A percentile compares a stretch with the other conserved stretches of the same genome.
Conservation (phyloP, 37 sponge, comb jelly and placozoan species). For the Cliona cf. orientalis region DNA sequence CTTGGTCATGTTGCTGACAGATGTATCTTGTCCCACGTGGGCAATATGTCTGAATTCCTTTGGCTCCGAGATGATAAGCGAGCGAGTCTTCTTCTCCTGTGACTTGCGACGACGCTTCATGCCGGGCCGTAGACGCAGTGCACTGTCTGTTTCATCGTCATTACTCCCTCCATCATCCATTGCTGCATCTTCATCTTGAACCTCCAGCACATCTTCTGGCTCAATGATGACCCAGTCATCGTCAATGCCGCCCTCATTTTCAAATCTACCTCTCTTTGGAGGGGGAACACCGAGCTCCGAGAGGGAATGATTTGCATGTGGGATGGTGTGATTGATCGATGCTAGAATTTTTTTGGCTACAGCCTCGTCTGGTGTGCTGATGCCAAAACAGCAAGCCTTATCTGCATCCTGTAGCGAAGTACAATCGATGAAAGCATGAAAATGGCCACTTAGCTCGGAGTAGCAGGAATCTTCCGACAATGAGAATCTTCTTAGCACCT, state of each 20-base stretch:
- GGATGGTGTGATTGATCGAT: slow-evolving; percentile 10
- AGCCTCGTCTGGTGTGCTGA: slow-evolving; percentile 34
- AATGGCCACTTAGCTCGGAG: slow-evolving; percentile 24
- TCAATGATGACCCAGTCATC: slow-evolving; percentile 19
- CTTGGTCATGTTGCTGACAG: neutral
- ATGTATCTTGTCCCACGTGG: slow-evolving; percentile 14
- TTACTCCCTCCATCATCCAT: neutral
- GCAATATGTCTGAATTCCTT: slow-evolving; percentile 39
- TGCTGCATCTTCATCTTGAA: neutral
- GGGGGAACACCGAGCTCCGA: neutral
- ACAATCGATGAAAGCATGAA: slow-evolving; percentile 43
- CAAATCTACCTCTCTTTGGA: slow-evolving; percentile 9
- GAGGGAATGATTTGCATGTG: neutral
- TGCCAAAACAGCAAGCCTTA: neutral
- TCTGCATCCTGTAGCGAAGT: neutral
- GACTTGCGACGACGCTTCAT: neutral
- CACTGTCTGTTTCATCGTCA: neutral
- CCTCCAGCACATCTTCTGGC: slow-evolving; percentile 1
- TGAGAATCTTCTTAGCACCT: neutral
- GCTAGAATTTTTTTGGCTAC: slow-evolving; percentile 22
- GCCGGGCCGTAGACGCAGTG: neutral
- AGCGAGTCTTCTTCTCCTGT: neutral
- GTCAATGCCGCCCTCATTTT: neutral
- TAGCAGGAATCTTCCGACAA: slow-evolving; percentile 13
- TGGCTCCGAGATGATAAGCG: slow-evolving; percentile 43